Base-by-base conservation (phyloP, 2,888 invertebrate genomes). In the Lapara coniferarum region DNA sequence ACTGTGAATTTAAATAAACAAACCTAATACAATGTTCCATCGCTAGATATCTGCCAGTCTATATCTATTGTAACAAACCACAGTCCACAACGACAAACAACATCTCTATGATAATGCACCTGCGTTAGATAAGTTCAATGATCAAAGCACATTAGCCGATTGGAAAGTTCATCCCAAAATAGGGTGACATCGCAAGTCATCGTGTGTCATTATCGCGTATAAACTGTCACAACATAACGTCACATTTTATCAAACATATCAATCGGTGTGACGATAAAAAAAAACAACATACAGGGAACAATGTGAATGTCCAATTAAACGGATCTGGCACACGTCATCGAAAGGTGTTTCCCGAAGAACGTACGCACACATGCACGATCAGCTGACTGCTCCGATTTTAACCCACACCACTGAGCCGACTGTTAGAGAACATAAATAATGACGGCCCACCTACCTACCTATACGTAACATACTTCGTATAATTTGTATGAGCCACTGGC, bases 351-450 rank as follows among this genome's bases (percentile, higher is more conserved):
- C 93, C 93, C 93, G 91, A 93, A 92, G 93, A 93, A 89, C 89
- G 89, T 88, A 88, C 88, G 84, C 88, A 89, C 89, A 88, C 85
- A 88, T 79, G 74, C 49, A 69, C 84, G 89, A 92, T 91, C 93
- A 93, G 93, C 93, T 93, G 93, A 93, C 90, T 93, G 93, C 93
- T 93, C 93, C 90, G 93, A 93, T 93, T 93, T 92, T 92, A 93
- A 93, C 93, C 85, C 93, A 92, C 92, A 93, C 93, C 88, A 91
- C 85, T 83, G 84, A 87, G 85, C 83, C 84, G 89, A 88, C 89
- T 91, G 93, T 92, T 92, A 92, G 92, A 92, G 92, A 93, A 92
- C 93, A 93, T 93, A 93, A 93, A 93, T 93, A 93, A 93, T 93
- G 93, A 93, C 91, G 89, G 88, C 92, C 91, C 89, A 92, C 91